Percentiles rank a stretch among this genome's conserved stretches.
These are phyloP conservation scores for Alaudala cheleensis DNA, from an alignment of 2,113 vertebrate species.

Conservation along the genomic window DNA sequence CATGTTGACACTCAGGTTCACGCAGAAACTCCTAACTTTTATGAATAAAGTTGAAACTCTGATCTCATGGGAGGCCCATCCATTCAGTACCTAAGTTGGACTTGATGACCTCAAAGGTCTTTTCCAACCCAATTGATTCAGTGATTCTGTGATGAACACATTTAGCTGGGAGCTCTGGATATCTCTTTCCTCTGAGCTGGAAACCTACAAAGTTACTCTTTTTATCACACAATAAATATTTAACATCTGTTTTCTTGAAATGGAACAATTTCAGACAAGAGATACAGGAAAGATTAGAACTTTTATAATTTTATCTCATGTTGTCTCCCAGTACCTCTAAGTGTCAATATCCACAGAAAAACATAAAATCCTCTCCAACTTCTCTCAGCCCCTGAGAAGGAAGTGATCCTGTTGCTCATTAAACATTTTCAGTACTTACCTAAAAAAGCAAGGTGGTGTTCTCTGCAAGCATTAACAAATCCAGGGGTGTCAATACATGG, in stretches of 20 bases:
- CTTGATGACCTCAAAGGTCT: neutral
- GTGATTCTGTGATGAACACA: neutral
- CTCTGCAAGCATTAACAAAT: conserved; percentile 9
- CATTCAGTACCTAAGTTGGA: neutral
- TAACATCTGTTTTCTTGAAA: neutral
- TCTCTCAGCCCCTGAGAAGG: neutral
- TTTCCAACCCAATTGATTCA: neutral
- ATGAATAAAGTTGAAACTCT: neutral
- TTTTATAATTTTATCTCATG: neutral
- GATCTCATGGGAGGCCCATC: neutral
- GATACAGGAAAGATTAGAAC: neutral
- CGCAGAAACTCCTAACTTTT: neutral
- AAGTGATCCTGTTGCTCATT: neutral
- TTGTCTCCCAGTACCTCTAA: neutral
- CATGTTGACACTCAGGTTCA: neutral
- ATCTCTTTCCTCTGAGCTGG: neutral
- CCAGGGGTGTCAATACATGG: neutral
- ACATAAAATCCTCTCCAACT: neutral
- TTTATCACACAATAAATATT: neutral
- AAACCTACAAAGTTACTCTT: neutral
- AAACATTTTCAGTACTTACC: neutral
- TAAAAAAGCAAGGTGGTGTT: neutral
- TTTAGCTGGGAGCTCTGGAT: neutral
- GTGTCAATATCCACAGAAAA: neutral
- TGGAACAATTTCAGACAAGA: neutral